Conservation (phyloP, 2,888 invertebrate genomes). For the Pandemis cinnamomeana region DNA sequence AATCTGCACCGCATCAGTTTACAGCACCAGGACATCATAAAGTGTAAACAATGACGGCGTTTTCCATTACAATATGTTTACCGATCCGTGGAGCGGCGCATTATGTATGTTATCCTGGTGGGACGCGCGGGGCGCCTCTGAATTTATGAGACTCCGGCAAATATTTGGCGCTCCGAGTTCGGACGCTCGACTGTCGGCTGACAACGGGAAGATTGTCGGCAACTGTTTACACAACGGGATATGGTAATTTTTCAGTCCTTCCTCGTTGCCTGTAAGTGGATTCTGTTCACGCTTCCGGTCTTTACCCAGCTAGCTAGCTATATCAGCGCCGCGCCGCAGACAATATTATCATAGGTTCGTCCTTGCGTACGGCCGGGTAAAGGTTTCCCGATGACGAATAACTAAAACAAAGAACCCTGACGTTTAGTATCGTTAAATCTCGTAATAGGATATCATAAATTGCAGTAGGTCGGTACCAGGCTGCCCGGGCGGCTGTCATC, state of each 20-base stretch:
- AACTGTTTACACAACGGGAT: conserved; percentile 76
- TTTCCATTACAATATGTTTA: conserved; percentile 85
- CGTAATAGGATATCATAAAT: conserved; percentile 84
- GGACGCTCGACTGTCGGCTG: conserved; percentile 74
- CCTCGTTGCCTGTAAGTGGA: conserved; percentile 59
- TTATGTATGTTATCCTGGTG: conserved; percentile 83
- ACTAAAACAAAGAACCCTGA: conserved; percentile 70
- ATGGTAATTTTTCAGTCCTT: conserved; percentile 78
- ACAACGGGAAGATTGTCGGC: conserved; percentile 82
- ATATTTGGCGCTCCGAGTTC: conserved; percentile 82
- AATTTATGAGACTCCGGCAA: conserved; percentile 82
- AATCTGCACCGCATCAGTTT: conserved; percentile 72
- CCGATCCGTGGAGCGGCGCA: conserved; percentile 82
- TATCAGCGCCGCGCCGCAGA: conserved; percentile 13
- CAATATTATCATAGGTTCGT: conserved; percentile 11
- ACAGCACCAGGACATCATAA: conserved; percentile 81
- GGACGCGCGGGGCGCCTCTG: conserved; percentile 75
- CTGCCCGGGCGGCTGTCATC: conserved; percentile 81
- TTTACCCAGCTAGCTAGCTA: conserved; percentile 48
- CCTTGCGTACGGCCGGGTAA: background rate
- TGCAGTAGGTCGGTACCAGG: conserved; percentile 77
- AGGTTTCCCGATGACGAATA: conserved; percentile 55
- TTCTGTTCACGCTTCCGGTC: conserved; percentile 65
- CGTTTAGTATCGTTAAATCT: conserved; percentile 83
- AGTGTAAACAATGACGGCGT: conserved; percentile 83